Percentiles rank a stretch among this genome's conserved stretches.
Conservation (phyloP, 2,113 vertebrate species). For the Daubentonia madagascariensis region DNA sequence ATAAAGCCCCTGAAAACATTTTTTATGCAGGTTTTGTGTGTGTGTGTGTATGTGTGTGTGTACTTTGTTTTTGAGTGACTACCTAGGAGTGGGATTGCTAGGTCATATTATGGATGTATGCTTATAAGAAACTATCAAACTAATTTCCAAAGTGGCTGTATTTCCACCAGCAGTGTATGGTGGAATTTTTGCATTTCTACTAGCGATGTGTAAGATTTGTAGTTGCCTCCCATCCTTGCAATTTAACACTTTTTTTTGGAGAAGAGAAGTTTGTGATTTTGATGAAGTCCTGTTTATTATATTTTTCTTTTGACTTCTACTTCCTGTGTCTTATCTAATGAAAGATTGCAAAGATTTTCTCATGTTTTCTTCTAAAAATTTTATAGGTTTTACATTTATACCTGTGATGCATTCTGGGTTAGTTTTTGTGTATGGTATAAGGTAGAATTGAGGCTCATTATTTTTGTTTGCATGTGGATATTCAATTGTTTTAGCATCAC, state of each 20-base stretch:
- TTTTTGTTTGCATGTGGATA: neutral
- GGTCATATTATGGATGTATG: neutral
- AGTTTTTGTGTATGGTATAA: neutral
- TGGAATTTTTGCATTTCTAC: neutral
- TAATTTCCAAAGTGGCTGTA: neutral
- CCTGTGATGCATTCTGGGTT: neutral
- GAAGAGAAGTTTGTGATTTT: neutral
- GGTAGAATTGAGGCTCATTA: neutral
- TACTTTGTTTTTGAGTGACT: neutral
- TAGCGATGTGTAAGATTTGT: neutral
- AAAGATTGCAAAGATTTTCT: neutral
- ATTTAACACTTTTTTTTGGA: neutral
- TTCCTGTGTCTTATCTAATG: neutral
- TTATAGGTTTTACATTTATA: neutral
- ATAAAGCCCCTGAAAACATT: neutral
- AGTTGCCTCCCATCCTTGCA: neutral
- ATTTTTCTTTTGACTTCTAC: neutral
- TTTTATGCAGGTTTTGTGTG: neutral
- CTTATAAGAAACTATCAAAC: neutral
- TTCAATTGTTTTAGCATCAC: neutral
- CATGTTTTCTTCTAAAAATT: neutral
- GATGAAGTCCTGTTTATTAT: neutral
- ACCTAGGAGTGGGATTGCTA: neutral
- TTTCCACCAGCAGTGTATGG: neutral
- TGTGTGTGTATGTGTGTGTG: neutral